These are phyloP conservation scores for Gastrophysa polygoni DNA, from an alignment of 2,888 invertebrate genomes.

Conservation along the genomic window DNA sequence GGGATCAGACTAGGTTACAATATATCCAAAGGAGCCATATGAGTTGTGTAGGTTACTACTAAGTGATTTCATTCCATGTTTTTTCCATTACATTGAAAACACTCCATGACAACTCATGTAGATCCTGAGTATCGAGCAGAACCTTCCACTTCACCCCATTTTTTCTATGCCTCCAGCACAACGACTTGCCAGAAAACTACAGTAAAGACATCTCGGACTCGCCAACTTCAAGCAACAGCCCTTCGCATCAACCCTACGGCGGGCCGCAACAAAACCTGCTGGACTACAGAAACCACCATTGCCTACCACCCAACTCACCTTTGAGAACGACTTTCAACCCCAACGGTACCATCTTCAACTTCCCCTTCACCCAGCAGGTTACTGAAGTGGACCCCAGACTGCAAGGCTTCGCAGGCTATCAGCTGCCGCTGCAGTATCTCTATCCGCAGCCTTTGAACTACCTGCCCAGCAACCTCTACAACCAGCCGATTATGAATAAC, in stretches of 20 bases:
- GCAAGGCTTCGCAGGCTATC: constrained; percentile 60
- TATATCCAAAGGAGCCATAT: not conserved
- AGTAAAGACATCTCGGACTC: constrained; percentile 41
- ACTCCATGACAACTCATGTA: not conserved
- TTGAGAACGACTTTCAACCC: constrained; percentile 51
- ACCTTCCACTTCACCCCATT: not conserved
- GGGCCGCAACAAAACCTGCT: constrained; percentile 51
- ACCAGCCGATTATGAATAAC: constrained; percentile 46
- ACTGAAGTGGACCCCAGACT: constrained; percentile 57
- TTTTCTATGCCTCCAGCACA: constrained; percentile 10
- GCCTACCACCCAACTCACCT: constrained; percentile 52
- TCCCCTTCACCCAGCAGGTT: constrained; percentile 45
- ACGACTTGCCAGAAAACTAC: constrained; percentile 33
- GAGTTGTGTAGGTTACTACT: not conserved
- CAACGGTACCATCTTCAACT: constrained; percentile 49
- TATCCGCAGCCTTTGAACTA: constrained; percentile 45
- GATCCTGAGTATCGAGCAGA: not conserved
- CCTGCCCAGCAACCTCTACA: constrained; percentile 44
- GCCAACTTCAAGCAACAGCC: constrained; percentile 36
- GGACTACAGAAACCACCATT: constrained; percentile 53
- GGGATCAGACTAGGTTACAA: too few relatives aligned
- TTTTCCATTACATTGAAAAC: not conserved
- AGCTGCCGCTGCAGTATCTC: constrained; percentile 46
- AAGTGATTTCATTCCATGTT: too few relatives aligned
- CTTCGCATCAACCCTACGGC: constrained; percentile 49